These are phyloP conservation scores for Tipula confusa DNA, from an alignment of 2,888 invertebrate genomes.

Conservation along the genomic window DNA sequence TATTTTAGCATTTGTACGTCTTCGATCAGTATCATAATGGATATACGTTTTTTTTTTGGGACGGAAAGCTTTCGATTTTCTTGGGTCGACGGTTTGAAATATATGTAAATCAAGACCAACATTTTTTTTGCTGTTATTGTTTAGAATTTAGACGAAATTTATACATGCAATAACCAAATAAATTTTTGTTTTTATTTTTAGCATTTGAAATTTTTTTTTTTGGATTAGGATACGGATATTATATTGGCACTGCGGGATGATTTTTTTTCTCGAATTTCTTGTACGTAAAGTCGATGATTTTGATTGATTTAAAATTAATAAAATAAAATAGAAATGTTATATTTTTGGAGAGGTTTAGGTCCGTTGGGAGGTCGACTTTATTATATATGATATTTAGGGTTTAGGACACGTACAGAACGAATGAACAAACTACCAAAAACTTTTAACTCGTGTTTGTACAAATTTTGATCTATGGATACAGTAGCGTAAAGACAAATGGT, in stretches of 20 bases:
- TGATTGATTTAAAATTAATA: neutral
- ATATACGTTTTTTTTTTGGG: neutral
- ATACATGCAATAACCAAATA: neutral
- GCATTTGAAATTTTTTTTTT: neutral
- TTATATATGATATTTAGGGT: neutral
- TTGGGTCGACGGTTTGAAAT: neutral
- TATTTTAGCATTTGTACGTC: neutral
- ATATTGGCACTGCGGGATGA: neutral
- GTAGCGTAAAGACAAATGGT: no score
- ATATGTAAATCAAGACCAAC: neutral
- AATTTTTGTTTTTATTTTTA: neutral
- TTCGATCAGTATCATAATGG: neutral
- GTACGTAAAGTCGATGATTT: neutral
- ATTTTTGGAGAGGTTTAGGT: neutral
- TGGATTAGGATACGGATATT: conserved; percentile 7
- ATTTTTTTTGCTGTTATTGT: neutral
- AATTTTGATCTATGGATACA: no score
- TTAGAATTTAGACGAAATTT: neutral
- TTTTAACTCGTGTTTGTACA: no score
- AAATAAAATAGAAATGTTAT: neutral
- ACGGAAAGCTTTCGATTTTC: neutral
- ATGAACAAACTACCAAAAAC: no score
- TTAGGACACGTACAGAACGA: neutral
- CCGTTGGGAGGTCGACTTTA: neutral
- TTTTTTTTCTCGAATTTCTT: neutral